phyloP scores from a whole-genome alignment of 2,888 invertebrate genomes.

The Eilema sororculum region DNA sequence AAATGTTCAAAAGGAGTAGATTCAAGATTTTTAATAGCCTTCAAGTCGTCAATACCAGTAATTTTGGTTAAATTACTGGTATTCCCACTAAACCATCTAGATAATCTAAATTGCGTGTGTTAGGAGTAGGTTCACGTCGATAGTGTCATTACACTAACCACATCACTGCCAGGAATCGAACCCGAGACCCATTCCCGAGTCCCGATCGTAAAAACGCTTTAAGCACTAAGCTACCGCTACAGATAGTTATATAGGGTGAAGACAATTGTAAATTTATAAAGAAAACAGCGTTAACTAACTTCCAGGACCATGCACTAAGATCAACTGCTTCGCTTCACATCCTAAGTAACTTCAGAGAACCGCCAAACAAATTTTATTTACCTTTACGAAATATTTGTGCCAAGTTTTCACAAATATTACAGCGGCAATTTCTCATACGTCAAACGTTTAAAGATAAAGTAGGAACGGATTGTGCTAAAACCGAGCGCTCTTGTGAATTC shows the following conservation, averaged over 20 bases:
- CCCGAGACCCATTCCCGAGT: too few species aligned
- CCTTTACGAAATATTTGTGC: constrained; percentile 61
- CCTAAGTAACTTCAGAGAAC: constrained; percentile 22
- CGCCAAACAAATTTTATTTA: constrained; percentile 79
- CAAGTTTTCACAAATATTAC: constrained; percentile 59
- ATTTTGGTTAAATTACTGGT: too few species aligned
- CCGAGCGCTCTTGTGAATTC: constrained; percentile 35
- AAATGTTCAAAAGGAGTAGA: too few species aligned
- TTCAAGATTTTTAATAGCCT: too few species aligned
- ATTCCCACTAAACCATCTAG: too few species aligned
- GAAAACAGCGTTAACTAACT: neutral
- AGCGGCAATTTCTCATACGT: constrained; percentile 51
- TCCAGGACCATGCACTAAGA: neutral
- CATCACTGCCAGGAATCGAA: too few species aligned
- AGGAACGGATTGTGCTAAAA: constrained; percentile 30
- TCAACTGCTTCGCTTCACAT: neutral
- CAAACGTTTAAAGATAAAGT: constrained; percentile 48
- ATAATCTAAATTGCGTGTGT: too few species aligned
- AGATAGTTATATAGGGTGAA: neutral
- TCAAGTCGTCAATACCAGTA: too few species aligned
- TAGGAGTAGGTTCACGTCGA: too few species aligned
- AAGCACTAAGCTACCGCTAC: too few species aligned
- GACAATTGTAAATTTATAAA: neutral
- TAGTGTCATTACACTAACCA: too few species aligned
- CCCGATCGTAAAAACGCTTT: too few species aligned